Percentiles rank a stretch among this genome's conserved stretches.
Conservation (phyloP, 1,140 invertebrate species). For the Atta colombica region DNA sequence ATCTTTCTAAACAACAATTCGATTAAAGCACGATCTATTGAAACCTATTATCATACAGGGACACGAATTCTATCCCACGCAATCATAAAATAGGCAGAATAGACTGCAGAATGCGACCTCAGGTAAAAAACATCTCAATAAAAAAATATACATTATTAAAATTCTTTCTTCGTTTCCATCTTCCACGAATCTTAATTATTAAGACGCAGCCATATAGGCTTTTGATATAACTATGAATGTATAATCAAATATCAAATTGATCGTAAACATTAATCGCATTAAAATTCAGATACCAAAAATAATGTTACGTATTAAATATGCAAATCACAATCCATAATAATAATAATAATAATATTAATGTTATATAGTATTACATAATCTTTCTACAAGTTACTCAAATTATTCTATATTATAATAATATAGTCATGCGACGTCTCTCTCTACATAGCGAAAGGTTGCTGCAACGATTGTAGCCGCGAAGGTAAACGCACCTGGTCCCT, state of each 20-base stretch:
- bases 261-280: neutral
- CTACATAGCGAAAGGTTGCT: neutral
- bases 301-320: neutral
- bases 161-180: neutral
- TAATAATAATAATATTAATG: neutral
- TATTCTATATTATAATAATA: neutral
- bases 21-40: conserved; percentile 61
- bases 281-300: neutral
- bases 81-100: neutral
- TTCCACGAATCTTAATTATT: conserved; percentile 9
- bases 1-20: conserved; percentile 38
- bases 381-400: neutral
- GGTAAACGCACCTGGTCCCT: conserved; percentile 87
- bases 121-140: neutral
- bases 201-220: neutral
- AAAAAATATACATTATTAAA: neutral
- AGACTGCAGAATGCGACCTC: neutral
- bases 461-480: conserved; percentile 40
- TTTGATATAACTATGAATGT: neutral
- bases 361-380: neutral
- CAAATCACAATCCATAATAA: neutral
- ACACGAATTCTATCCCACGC: conserved; percentile 2
- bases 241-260: neutral
- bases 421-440: conserved; percentile 16
- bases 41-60: conserved; percentile 22